Evolutionary conservation across 1,140 invertebrate genomes (phyloP), one percentile per base, ranked within the genome.

Genomic region (Samia ricini): DNA sequence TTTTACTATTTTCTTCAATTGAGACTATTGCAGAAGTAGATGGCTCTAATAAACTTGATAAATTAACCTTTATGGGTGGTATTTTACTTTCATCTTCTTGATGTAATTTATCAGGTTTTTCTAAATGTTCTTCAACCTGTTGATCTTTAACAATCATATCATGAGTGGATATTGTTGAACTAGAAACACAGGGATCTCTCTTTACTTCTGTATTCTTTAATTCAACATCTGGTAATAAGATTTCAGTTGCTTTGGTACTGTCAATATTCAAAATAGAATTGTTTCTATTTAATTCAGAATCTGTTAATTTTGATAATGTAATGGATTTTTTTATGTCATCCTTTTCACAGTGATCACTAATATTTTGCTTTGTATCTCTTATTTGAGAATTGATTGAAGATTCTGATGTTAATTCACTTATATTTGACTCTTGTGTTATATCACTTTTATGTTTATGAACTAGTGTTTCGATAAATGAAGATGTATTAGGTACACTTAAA

Each of bases 21-120:
- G 29, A 21, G n/a, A 48, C 22, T n/a, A 23, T 19, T 22, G 20
- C 1, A 8, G 57, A 49, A 49, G 36, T 49, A 29, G 59, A 60
- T 54, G 57, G 12, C 19, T 60, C 59, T 8, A 50, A 20, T 20
- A 60, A 54, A 33, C 22, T 56, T 49, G 61, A 68, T 42, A 73
- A 64, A 58, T 63, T 70, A 4, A 76, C 49, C 60, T 71, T 76
- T 33, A 74, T 63, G 49, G 74, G 74, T 64, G 66, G 64, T 60
- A 76, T 68, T 64, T 63, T 74, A 54, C 61, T 69, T 52, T 64
- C 15, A 24, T 59, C 61, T 33, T 66, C 59, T 49, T 60, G 21
- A 33, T 21, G 20, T 8, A 22, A 21, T 60, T 52, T 19, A 52
- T n/a, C 6, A 55, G 52, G 18, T 0, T 58, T 48, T 58, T n/a